These are phyloP conservation scores for Stercorarius parasiticus DNA, from an alignment of 2,113 vertebrate genomes.

Conservation along the genomic window DNA sequence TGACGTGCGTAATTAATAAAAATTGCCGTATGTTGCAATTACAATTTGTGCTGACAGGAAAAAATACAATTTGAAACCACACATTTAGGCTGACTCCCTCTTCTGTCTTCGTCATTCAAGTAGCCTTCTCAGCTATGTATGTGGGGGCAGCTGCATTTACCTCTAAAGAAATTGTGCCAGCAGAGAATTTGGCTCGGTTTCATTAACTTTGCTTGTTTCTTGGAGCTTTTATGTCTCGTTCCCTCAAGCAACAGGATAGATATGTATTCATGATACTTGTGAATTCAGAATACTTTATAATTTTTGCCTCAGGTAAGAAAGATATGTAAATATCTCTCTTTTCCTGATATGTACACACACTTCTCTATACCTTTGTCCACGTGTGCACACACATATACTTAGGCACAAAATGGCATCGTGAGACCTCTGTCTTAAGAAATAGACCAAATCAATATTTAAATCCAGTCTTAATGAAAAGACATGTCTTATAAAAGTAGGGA, in stretches of 20 bases:
- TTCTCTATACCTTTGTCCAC: neutral
- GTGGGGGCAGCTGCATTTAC: conserved; percentile 50
- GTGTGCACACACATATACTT: neutral
- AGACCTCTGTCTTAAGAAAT: neutral
- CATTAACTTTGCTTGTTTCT: conserved; percentile 21
- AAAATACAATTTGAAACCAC: conserved; percentile 35
- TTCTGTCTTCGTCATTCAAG: neutral
- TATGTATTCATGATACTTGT: neutral
- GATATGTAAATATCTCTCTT: neutral
- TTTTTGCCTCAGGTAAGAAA: conserved; percentile 4
- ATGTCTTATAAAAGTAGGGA: neutral
- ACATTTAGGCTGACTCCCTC: conserved; percentile 26
- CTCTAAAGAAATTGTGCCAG: conserved; percentile 42
- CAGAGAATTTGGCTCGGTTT: conserved; percentile 10
- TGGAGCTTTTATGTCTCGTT: conserved; percentile 23
- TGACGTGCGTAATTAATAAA: neutral
- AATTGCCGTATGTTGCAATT: conserved; percentile 17
- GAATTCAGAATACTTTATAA: neutral
- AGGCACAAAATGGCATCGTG: neutral
- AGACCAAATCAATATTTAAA: neutral
- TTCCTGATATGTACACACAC: neutral
- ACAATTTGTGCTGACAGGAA: conserved; percentile 51
- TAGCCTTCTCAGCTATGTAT: conserved; percentile 27
- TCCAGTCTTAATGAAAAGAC: neutral
- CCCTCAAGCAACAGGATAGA: conserved; percentile 1